Evolutionary conservation across 2,113 vertebrate species (phyloP), one percentile per base, ranked within the genome.

Genomic region (Zosterops hypoxanthus): DNA sequence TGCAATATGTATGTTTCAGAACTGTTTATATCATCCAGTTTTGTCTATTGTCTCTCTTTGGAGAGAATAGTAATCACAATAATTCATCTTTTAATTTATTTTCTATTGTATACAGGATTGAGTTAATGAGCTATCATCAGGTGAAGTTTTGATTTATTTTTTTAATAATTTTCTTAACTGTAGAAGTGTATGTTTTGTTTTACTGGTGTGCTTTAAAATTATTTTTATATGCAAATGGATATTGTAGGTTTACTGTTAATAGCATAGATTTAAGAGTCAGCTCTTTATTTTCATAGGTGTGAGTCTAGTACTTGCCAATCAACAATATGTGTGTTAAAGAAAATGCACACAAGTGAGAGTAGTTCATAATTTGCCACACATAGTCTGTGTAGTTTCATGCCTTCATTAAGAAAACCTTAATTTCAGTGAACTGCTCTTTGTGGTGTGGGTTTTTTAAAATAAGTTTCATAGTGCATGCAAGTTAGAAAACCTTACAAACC

Each of bases 361-460:
- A 75, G 73, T 77, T 84, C 6, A 7, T 82, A 49, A 76, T 85
- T 93, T 78, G 34, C 52, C 68, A 57, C 53, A n/a, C 59, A 63
- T 53, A 57, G 33, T 95, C 72, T 91, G 52, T 84, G 49, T 81
- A 83, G 84, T 96, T 95, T 93, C 42, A 66, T 77, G n/a, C 76
- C 75, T 85, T 89, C 85, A 25, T 68, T 83, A 89, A 95, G 76
- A 94, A 89, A 92, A 82, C 33, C 14, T 88, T 88, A 3, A 31
- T 55, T 80, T 96, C 49, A 36, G 33, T 93, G 65, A 90, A 46
- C 70, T 93, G 11, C 52, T 86, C 10, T 57, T 76, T 47, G 14
- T 78, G 46, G 12, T 12, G 9, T 34, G 29, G 4, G 8, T 0
- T 7, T 56, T 84, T 53, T 72, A 39, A 50, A 89, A 72, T 78